Conservation (phyloP, 1,140 invertebrate species). For the Episyrphus balteatus region DNA sequence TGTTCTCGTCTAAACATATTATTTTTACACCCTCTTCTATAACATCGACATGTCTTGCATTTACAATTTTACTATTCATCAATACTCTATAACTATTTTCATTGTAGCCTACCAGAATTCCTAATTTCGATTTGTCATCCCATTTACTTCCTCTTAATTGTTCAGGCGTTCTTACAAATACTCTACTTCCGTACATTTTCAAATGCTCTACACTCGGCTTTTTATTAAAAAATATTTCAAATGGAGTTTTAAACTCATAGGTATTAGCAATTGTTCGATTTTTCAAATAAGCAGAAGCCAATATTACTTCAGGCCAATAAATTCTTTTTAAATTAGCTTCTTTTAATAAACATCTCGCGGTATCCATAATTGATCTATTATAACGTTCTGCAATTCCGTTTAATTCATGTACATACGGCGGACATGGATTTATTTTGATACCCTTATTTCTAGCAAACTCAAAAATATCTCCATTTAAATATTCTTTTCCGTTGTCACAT, state of each 20-base stretch:
- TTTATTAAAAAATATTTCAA: conserved; percentile 28
- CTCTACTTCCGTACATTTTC: conserved; percentile 17
- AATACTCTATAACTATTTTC: conserved; percentile 3
- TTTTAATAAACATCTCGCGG: conserved; percentile 13
- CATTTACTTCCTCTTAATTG: conserved; percentile 24
- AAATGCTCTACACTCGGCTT: conserved; percentile 28
- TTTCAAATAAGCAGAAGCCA: conserved; percentile 19
- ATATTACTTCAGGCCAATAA: conserved; percentile 20
- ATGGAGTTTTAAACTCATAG: conserved; percentile 28
- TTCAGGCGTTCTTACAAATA: conserved; percentile 26
- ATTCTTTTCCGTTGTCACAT: conserved; percentile 17
- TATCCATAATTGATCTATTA: conserved; percentile 36
- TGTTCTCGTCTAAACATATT: not conserved
- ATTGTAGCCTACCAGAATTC: not conserved
- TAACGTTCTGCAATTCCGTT: conserved; percentile 36
- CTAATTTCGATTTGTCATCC: conserved; percentile 22
- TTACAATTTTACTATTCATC: conserved; percentile 6
- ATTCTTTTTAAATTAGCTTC: conserved; percentile 8
- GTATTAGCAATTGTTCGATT: conserved; percentile 25
- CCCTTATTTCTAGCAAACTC: conserved; percentile 6
- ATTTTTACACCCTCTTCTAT: conserved; percentile 5
- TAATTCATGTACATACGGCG: conserved; percentile 32
- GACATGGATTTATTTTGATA: conserved; percentile 8
- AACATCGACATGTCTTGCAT: conserved; percentile 9
- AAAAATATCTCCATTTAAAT: conserved; percentile 8